Evolutionary conservation across 2,888 invertebrate genomes (phyloP).

Genomic region (Meiosimyza platycephala): DNA sequence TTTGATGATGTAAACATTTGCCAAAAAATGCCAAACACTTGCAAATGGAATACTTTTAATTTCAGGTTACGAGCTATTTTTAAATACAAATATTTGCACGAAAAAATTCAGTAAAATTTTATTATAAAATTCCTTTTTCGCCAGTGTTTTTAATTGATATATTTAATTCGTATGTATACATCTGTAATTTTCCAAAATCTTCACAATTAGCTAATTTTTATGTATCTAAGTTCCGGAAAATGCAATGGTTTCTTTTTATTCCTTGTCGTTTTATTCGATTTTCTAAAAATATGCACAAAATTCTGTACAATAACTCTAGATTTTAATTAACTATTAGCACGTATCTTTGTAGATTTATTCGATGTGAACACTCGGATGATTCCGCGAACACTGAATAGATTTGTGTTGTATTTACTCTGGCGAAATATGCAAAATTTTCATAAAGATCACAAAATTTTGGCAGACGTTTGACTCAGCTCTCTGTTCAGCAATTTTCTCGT

Average conservation of each 20-base stretch:
- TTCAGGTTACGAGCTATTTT: too few species aligned
- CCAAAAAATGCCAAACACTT: conserved; percentile 13
- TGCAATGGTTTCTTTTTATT: conserved; percentile 9
- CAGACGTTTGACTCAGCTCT: neutral
- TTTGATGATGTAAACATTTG: conserved; percentile 35
- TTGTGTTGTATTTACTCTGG: neutral
- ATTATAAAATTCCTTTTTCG: too few species aligned
- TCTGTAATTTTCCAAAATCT: too few species aligned
- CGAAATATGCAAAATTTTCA: conserved; percentile 26
- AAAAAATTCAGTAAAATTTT: too few species aligned
- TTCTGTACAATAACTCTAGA: neutral
- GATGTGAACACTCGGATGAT: conserved; percentile 14
- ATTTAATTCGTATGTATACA: too few species aligned
- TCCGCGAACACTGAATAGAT: conserved; percentile 17
- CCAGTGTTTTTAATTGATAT: too few species aligned
- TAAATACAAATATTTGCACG: too few species aligned
- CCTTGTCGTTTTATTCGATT: conserved; percentile 24
- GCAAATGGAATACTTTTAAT: too few species aligned
- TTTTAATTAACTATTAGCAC: neutral
- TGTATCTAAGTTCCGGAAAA: neutral
- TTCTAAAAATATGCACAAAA: conserved; percentile 46
- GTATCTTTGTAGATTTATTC: conserved; percentile 6
- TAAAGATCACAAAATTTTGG: conserved; percentile 18
- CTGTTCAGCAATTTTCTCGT: too few species aligned
- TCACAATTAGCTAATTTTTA: too few species aligned